Evolutionary conservation across 2,113 vertebrate genomes (phyloP).

Genomic region (Gnathonemus longibarbis): DNA sequence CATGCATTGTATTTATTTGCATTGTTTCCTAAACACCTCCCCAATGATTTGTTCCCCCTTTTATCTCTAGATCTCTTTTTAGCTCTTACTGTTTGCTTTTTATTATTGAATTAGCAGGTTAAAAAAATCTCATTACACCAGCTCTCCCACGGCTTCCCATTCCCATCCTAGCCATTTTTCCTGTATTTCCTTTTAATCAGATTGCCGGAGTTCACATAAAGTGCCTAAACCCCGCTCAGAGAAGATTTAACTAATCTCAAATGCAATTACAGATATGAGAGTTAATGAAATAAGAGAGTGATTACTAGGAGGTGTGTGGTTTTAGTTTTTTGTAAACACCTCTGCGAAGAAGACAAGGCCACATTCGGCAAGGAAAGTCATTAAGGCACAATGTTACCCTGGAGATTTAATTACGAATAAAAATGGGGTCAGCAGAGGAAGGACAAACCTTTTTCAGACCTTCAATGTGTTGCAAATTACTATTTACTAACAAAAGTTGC

Average conservation of each 20-base stretch:
- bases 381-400: conserved; percentile 46
- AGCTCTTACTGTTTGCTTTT: conserved; percentile 49
- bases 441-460: conserved; percentile 66
- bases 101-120: conserved; percentile 58
- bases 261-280: conserved; percentile 57
- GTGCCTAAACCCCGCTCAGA: conserved; percentile 41
- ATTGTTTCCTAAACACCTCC: conserved; percentile 37
- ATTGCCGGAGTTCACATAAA: conserved; percentile 48
- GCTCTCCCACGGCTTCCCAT: conserved; percentile 23
- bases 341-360: conserved; percentile 42
- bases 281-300: conserved; percentile 56
- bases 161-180: conserved; percentile 34
- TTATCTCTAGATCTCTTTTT: conserved; percentile 27
- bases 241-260: conserved; percentile 48
- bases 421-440: conserved; percentile 64
- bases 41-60: neutral
- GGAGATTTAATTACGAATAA: conserved; percentile 60
- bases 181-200: conserved; percentile 51
- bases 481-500: conserved; percentile 32
- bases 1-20: conserved; percentile 41
- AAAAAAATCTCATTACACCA: conserved; percentile 51
- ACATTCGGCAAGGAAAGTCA: conserved; percentile 52
- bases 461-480: conserved; percentile 38
- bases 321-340: conserved; percentile 16
- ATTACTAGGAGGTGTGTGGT: conserved; percentile 36